Base-by-base conservation (phyloP, 2,113 vertebrate genomes). In the Grantiella picta region DNA sequence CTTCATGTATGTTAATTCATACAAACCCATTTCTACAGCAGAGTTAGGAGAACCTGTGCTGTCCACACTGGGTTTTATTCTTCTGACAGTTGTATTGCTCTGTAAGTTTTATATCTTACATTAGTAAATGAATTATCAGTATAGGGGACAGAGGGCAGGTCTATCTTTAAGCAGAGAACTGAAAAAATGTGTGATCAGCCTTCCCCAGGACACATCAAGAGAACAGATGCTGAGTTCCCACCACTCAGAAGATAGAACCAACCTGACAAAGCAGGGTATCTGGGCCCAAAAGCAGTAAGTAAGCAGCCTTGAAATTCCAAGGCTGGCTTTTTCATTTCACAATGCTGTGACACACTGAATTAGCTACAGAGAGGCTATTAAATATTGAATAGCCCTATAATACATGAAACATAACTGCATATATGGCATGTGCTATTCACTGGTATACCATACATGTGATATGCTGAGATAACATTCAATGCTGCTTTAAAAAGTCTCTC, bases 361-460 rank as follows among this genome's bases (percentile, higher is more conserved):
- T 60, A 12, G 27, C 64, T 38, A 71, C 9, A 61, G 17, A 70
- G 35, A 54, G 2, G 5, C 2, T 14, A 69, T 28, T 77, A 68
- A 65, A 57, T 75, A 59, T 9, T 47, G 12, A 70, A 7, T 40
- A 70, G 9, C 9, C 10, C 29, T 23, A 3, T 15, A 78, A 61
- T 12, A 89, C 23, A 68, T 27, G 31, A 69, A 93, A 83, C 1
- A 0, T 29, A 87, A 72, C 19, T n/a, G 28, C 17, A 29, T 12
- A 50, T 38, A 70, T 1, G 3, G 15, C 20, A 50, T 6, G 4
- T 15, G 52, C 23, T 76, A 14, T 40, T 88, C 71, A 45, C 16
- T 66, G 60, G 71, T 35, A 85, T 0, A 1, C 15, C 13, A 29
- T 0, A 24, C 5, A 31, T 13, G 10, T 11, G 6, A 60, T 18